phyloP scores from a whole-genome alignment of 2,797 vertebrate species.

The Phrynocephalus guinanensis region DNA sequence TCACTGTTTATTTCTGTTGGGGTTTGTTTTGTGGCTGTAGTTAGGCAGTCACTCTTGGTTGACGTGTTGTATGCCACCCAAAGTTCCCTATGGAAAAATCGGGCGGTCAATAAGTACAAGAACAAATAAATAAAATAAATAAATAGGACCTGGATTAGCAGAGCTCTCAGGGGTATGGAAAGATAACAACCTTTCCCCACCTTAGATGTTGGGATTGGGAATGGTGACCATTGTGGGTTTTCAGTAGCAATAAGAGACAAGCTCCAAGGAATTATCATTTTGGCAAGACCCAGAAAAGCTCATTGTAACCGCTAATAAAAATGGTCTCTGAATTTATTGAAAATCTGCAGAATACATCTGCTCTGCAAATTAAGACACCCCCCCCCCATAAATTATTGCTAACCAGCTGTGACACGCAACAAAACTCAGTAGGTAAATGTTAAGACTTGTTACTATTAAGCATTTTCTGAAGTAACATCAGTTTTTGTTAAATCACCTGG shows the following conservation, averaged over 20 bases:
- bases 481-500: slow-evolving; percentile 28
- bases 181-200: too few species aligned
- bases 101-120: too few species aligned
- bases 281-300: background rate
- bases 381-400: background rate
- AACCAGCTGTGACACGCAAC: slow-evolving; percentile 3
- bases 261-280: background rate
- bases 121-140: too few species aligned
- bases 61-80: too few species aligned
- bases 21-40: too few species aligned
- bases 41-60: too few species aligned
- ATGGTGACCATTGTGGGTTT: background rate
- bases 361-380: slow-evolving; percentile 11
- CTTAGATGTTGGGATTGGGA: background rate
- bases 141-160: too few species aligned
- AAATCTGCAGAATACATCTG: slow-evolving; percentile 16
- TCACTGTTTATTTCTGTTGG: too few species aligned
- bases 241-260: background rate
- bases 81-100: too few species aligned
- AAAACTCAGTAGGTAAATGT: background rate
- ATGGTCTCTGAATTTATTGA: background rate
- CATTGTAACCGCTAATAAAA: background rate
- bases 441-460: slow-evolving; percentile 13
- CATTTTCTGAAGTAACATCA: slow-evolving; percentile 7
- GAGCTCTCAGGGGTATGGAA: background rate